Percentiles rank a stretch among this genome's conserved stretches.
Conservation (phyloP, 2,888 invertebrate species). For the Zaprionus lineosus region DNA sequence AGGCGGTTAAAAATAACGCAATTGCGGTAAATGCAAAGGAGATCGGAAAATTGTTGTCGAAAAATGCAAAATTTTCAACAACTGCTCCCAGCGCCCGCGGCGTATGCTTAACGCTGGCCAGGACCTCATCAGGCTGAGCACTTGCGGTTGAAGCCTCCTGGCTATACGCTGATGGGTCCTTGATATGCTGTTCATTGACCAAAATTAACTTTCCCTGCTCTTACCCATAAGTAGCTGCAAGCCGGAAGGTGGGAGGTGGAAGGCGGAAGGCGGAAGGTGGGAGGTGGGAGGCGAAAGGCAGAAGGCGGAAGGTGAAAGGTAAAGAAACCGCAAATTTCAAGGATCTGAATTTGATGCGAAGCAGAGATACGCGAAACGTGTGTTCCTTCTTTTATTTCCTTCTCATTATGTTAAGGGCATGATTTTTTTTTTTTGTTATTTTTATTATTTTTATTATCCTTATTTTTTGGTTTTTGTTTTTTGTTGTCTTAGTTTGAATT, state of each 20-base stretch:
- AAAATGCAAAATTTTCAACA: constrained; percentile 57
- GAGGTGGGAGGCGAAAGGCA: constrained; percentile 25
- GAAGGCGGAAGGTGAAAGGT: background rate
- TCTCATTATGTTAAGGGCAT: too few relatives aligned
- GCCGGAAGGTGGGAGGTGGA: constrained; percentile 8
- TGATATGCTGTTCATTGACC: constrained; percentile 74
- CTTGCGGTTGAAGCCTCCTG: constrained; percentile 11
- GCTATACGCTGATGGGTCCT: constrained; percentile 63
- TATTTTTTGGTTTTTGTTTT: constrained; percentile 11
- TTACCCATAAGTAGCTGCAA: constrained; percentile 13
- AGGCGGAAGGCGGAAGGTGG: too few relatives aligned
- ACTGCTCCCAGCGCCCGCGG: constrained; percentile 9
- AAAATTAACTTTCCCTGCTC: constrained; percentile 65
- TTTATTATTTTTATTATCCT: constrained; percentile 10
- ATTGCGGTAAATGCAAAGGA: too few relatives aligned
- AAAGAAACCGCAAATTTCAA: constrained; percentile 24
- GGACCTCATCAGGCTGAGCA: background rate
- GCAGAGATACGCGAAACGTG: constrained; percentile 42
- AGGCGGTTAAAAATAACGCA: constrained; percentile 17
- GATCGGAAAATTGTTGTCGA: too few relatives aligned
- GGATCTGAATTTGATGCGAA: constrained; percentile 38
- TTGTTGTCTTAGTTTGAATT: constrained; percentile 49
- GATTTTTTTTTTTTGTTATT: background rate
- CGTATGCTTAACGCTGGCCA: background rate
- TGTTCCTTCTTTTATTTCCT: constrained; percentile 14